Percentiles rank a stretch among this genome's conserved stretches.
Conservation (phyloP, 2,113 vertebrate genomes). For the Oreochromis spilurus region DNA sequence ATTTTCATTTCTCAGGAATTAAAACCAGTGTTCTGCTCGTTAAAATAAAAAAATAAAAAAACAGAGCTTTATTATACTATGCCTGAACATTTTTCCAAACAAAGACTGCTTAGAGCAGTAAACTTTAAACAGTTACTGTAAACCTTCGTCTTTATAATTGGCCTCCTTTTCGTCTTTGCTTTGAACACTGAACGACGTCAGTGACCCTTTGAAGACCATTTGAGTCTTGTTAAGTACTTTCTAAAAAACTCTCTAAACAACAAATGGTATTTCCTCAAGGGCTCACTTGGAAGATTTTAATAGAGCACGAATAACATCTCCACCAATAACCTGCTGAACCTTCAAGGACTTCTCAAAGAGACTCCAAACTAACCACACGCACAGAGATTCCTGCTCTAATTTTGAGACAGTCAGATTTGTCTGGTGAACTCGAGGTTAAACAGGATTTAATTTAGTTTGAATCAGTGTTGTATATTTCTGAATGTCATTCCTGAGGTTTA, state of each 20-base stretch:
- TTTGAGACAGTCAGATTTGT: background rate
- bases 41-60: background rate
- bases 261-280: background rate
- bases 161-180: background rate
- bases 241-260: background rate
- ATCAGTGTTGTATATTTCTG: background rate
- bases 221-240: background rate
- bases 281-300: background rate
- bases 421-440: background rate
- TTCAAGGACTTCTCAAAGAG: background rate
- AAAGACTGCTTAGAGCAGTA: background rate
- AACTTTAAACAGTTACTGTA: background rate
- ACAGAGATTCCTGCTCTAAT: background rate
- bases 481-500: background rate
- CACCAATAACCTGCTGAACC: background rate
- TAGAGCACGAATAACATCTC: background rate
- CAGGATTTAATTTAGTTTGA: background rate
- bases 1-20: background rate
- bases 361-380: background rate
- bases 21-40: background rate
- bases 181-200: background rate
- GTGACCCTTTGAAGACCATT: background rate
- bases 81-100: background rate
- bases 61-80: background rate
- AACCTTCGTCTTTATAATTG: background rate